Base-by-base conservation (phyloP, 1,140 invertebrate genomes). In the Calliphora vicina region DNA sequence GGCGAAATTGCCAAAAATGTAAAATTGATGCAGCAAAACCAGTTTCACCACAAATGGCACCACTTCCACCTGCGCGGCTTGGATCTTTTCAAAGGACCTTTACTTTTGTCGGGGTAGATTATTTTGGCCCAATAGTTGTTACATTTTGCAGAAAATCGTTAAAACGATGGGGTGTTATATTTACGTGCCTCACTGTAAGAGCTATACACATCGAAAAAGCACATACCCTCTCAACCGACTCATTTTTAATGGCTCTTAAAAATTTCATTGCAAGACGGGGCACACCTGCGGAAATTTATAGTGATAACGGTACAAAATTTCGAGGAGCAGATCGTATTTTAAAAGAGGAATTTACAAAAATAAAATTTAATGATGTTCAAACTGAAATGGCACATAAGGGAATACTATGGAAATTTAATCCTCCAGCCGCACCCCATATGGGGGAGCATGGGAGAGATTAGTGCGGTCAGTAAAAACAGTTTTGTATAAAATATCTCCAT, bases 191-290 rank as follows among this genome's bases (percentile, higher is more conserved):
- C 61, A 86, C 81, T 74, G 89, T 87, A 6, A 85, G 91, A 81
- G 91, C 91, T 0, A 85, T 92, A 1, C 91, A 93, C 82, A 25
- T 92, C 1, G 91, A 92, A 82, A n/a, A 91, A 0, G 89, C 87
- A 0, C 84, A 85, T 13, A 86, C 85, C 5, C 81, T 92, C 5
- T 83, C 86, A 2, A 90, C 91, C 0, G 86, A 90, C 29, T 86
- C 86, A 0, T 91, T 91, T 80, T 73, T 92, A 20, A 85, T 86
- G 45, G 86, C 87, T 15, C 80, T 92, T 3, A 71, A 88, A 27
- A 81, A 91, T 61, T 91, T 92, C 84, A 86, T 92, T n/a, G 86
- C 89, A 20, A 83, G 90, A 43, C 82, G 91, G 67, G 90, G 90
- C 42, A 76, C 85, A 29, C 84, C 87, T 2, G 45, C 50, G 8